Evolutionary conservation across 1,140 invertebrate species (phyloP), one percentile per base, ranked within the genome.

Genomic region (Armadillidium nasatum): DNA sequence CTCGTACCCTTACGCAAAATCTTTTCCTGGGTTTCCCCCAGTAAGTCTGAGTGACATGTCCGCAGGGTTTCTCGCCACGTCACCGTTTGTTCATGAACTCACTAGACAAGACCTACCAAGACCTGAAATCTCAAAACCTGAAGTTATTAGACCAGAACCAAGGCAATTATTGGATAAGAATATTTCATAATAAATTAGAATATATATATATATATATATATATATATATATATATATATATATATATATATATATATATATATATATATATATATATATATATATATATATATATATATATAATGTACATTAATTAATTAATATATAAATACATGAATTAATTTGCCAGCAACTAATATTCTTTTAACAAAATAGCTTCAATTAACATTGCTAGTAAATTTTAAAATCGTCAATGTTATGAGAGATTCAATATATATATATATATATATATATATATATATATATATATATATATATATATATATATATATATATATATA

Each of bases 1-100:
- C 44, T 80, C 79, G 44, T 80, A 80, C 77, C 78, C 79, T 15
- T 80, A 80, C 75, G 76, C 67, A 19, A 80, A 80, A 44, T 71
- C 71, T 54, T 66, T 80, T 19, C 72, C 76, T 4, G 79, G 79
- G 3, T 80, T 80, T 74, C 77, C 77, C 10, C 79, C 76, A 54
- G 79, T 80, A 10, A 69, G 71, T 10, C 76, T 80, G n/a, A 19
- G 69, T 10, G 77, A 78, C 71, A 66, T 78, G 43, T 72, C 77
- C 74, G 74, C 77, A 43, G 66, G 74, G 21, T 74, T 78, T 19
- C 77, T 78, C 13, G 74, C 77, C 21, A 71, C 77, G 10, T 45
- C 74, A 0, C 77, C 77, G 44, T 74, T 78, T 74, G 74, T 78
- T 71, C 79, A 80, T 45, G 73, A 75, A 68, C 45, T 75, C 23